Base-by-base conservation (phyloP, 2,888 invertebrate species). In the Nezara viridula region DNA sequence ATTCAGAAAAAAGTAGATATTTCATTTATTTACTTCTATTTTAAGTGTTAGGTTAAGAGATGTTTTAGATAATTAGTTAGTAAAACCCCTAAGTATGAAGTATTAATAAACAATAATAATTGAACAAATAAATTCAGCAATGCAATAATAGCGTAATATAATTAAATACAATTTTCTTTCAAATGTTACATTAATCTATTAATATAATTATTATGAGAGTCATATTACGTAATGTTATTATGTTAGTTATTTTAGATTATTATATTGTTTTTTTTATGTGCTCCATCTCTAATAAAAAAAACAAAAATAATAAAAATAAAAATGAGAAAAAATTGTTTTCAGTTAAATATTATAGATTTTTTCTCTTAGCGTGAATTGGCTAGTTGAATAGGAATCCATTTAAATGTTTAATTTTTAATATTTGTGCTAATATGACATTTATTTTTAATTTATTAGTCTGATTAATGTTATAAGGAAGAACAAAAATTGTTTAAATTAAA, bases 381-480 rank as follows among this genome's bases (percentile, higher is more conserved):
- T 37, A 73, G 32, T 32, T 73, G 37, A 37, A 19, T 73, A 73
- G 16, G 27, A 37, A 32, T 73, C 19, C 1, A 37, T 73, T 37
- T 66, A 19, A 32, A 16, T 66, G 32, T 66, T 27, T 9, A 27
- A 27, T 32, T 16, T 66, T 32, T 73, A 73, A 73, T 37, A 73
- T 1, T 73, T 5, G 1, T 37, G 4, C 37, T 32, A 16, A 73
- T 73, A 4, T 16, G 37, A 9, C 37, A 73, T 37, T 73, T 73
- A 37, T 37, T 73, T 73, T 32, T 37, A 73, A 37, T 37, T 73
- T 19, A 73, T 73, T 73, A 73, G 66, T 73, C 32, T 73, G 66
- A 73, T 37, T 60, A 60, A 37, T 73, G 32, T 73, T 73, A 73
- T 73, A 19, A 73, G 19, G 66, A 73, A 73, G 37, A 73, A 37